Percentiles rank a stretch among this genome's conserved stretches.
These are phyloP conservation scores for Biston betularia DNA, from an alignment of 2,888 invertebrate genomes.

Conservation along the genomic window DNA sequence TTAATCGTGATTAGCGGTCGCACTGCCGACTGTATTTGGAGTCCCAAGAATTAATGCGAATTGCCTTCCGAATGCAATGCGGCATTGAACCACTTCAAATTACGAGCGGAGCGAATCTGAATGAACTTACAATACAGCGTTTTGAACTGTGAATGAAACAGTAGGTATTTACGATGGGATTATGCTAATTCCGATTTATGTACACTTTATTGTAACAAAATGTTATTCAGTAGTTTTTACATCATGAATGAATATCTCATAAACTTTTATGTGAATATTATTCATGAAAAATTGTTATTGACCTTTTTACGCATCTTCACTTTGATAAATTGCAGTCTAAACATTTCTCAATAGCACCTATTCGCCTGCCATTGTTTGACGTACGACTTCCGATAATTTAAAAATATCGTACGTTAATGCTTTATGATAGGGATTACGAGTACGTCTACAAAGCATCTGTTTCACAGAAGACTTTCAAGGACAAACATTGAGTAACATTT, in stretches of 20 bases:
- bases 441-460: slow-evolving; percentile 32
- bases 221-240: slow-evolving; percentile 15
- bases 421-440: slow-evolving; percentile 25
- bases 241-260: slow-evolving; percentile 11
- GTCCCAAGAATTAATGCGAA: slow-evolving; percentile 40
- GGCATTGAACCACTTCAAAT: slow-evolving; percentile 33
- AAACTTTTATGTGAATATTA: slow-evolving; percentile 19
- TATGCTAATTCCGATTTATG: slow-evolving; percentile 28
- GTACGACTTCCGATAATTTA: slow-evolving; percentile 28
- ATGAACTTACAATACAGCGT: slow-evolving; percentile 26
- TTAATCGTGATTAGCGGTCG: slow-evolving; percentile 47
- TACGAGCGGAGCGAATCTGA: slow-evolving; percentile 26
- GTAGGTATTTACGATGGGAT: slow-evolving; percentile 32
- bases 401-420: slow-evolving; percentile 24
- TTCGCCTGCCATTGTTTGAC: slow-evolving; percentile 29
- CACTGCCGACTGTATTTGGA: slow-evolving; percentile 43
- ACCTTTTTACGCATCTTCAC: slow-evolving; percentile 17
- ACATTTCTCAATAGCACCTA: slow-evolving; percentile 24
- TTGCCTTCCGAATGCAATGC: slow-evolving; percentile 32
- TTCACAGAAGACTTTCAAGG: slow-evolving; percentile 29
- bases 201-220: slow-evolving; percentile 19
- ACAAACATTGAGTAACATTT: slow-evolving; percentile 28
- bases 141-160: slow-evolving; percentile 34
- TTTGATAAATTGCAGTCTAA: slow-evolving; percentile 27
- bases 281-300: slow-evolving; percentile 12